Conservation (phyloP, 1,140 invertebrate species). For the Papilio helenus region DNA sequence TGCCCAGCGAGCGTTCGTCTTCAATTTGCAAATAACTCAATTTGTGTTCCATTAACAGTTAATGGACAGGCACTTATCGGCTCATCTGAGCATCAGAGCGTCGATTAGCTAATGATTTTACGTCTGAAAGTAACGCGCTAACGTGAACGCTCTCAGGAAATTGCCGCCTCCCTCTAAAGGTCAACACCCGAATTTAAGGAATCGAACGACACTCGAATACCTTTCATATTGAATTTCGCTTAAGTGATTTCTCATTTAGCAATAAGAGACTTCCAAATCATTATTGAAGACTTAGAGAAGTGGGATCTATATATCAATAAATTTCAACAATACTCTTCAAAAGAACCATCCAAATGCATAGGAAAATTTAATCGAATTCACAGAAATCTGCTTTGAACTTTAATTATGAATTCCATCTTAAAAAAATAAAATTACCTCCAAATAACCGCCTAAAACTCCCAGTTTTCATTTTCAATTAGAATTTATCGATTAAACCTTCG, state of each 20-base stretch:
- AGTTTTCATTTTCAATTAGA: conserved; percentile 11
- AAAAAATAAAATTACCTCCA: background rate
- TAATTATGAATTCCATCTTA: too few relatives aligned
- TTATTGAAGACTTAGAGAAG: background rate
- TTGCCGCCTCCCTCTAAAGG: background rate
- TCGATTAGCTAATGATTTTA: conserved; percentile 37
- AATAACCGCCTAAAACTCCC: background rate
- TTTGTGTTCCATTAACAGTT: conserved; percentile 30
- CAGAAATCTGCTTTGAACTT: too few relatives aligned
- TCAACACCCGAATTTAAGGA: background rate
- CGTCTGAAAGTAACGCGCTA: conserved; percentile 25
- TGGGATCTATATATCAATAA: background rate
- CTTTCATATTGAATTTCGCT: conserved; percentile 13
- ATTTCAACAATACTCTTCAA: too few relatives aligned
- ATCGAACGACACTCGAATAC: conserved; percentile 19
- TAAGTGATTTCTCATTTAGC: conserved; percentile 14
- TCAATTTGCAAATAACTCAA: conserved; percentile 36
- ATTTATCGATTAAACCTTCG: conserved; percentile 20
- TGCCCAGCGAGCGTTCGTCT: conserved; percentile 19
- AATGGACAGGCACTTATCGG: conserved; percentile 37
- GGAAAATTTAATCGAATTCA: too few relatives aligned
- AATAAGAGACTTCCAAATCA: conserved; percentile 4
- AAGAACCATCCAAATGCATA: too few relatives aligned
- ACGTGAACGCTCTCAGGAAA: background rate
- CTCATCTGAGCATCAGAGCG: conserved; percentile 34